Evolutionary conservation across 2,113 vertebrate genomes (phyloP).

Genomic region (Poecile atricapillus): DNA sequence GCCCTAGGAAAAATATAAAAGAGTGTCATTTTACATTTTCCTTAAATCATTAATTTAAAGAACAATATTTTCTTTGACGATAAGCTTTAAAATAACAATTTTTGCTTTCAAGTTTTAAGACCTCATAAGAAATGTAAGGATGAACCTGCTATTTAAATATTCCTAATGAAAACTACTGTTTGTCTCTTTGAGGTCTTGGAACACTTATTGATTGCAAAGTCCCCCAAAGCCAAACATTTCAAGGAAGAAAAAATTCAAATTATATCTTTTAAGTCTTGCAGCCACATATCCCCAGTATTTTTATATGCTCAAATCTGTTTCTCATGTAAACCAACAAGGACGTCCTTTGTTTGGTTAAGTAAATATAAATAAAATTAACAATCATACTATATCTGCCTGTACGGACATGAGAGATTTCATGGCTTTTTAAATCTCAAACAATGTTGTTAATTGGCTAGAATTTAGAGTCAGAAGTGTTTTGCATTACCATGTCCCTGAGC

Average conservation of each 20-base stretch:
- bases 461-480: background rate
- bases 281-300: background rate
- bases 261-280: background rate
- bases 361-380: slow-evolving; percentile 16
- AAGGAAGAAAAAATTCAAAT: background rate
- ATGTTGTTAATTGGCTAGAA: background rate
- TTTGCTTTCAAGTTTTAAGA: background rate
- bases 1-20: background rate
- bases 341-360: background rate
- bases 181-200: background rate
- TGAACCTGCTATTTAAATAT: background rate
- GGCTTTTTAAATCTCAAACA: background rate
- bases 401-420: background rate
- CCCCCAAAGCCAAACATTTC: background rate
- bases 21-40: background rate
- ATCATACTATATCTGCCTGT: background rate
- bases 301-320: background rate
- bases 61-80: background rate
- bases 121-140: background rate
- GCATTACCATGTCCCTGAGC: background rate
- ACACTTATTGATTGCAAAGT: background rate
- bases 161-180: background rate
- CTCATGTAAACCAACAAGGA: background rate
- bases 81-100: background rate
- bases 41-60: background rate